phyloP scores from a whole-genome alignment of 2,113 vertebrate species.

The Phalacrocorax carbo region DNA sequence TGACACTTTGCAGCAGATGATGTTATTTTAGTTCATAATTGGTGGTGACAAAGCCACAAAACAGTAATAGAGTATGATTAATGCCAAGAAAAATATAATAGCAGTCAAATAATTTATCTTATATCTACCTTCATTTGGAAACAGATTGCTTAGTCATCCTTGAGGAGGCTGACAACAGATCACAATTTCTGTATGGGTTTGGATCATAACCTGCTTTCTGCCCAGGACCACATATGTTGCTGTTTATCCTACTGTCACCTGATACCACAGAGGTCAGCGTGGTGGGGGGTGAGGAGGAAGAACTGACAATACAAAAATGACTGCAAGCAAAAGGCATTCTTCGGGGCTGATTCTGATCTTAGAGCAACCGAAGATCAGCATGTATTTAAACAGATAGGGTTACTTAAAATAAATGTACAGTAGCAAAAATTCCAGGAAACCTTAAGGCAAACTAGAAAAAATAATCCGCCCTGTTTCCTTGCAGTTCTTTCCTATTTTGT shows the following conservation, averaged over 20 bases:
- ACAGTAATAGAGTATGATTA: neutral
- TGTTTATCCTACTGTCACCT: slow-evolving; percentile 49
- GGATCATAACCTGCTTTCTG: neutral
- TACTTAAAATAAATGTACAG: slow-evolving; percentile 70
- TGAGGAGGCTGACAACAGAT: neutral
- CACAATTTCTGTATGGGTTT: neutral
- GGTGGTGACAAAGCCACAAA: slow-evolving; percentile 43
- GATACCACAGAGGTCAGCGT: neutral
- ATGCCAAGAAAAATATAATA: slow-evolving; percentile 43
- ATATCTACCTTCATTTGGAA: slow-evolving; percentile 17
- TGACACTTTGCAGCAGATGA: neutral
- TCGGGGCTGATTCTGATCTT: slow-evolving; percentile 31
- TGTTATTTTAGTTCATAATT: slow-evolving; percentile 43
- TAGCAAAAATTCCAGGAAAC: slow-evolving; percentile 66
- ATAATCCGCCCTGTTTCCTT: slow-evolving; percentile 29
- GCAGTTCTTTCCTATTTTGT: slow-evolving; percentile 37
- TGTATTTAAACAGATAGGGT: slow-evolving; percentile 67
- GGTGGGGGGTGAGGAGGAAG: slow-evolving; percentile 3
- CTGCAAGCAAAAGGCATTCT: slow-evolving; percentile 50
- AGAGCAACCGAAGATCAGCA: slow-evolving; percentile 60
- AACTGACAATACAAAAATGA: slow-evolving; percentile 33
- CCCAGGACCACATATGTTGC: slow-evolving; percentile 51
- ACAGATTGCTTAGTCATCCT: slow-evolving; percentile 12
- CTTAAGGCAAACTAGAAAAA: slow-evolving; percentile 61
- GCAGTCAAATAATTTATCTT: slow-evolving; percentile 7